Evolutionary conservation across 2,113 vertebrate genomes (phyloP), one percentile per base, ranked within the genome.

Genomic region (Symphodus melops): DNA sequence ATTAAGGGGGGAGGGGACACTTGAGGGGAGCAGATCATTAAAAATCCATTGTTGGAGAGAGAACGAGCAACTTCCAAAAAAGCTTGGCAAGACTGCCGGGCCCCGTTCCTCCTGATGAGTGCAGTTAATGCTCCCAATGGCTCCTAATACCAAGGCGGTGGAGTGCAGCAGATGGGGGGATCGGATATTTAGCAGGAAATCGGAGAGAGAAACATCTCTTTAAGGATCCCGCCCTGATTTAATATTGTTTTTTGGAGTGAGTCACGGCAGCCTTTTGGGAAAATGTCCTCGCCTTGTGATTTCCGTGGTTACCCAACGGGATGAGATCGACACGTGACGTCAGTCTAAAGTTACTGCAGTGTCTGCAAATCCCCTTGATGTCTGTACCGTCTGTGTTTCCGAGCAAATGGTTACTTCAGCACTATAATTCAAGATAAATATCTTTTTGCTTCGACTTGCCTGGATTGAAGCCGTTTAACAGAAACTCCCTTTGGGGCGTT

Each of bases 21-120:
- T 48, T 25, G 46, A 33, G 20, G 19, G 52, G 63, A 5, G 16
- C 44, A 10, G 49, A 74, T 92, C 87, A 91, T 93, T 91, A 89
- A 92, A 91, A 90, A 86, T 83, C 85, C 72, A 90, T 91, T 84
- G 82, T 88, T 86, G n/a, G n/a, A 72, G 73, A 85, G 75, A 54
- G 75, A 80, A 75, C 46, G n/a, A 73, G 53, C 67, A 52, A 84
- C 89, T 89, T 92, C 77, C n/a, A n/a, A n/a, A 90, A 91, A 91
- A 86, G 70, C 79, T 74, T 82, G 75, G 84, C 68, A 72, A 82
- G 75, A 81, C 83, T 66, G 60, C 59, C 56, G 41, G 75, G 54
- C 81, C 62, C 54, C 48, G n/a, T n/a, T 8, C 82, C 81, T 86
- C 83, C 78, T 85, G 87, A 78, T 68, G 85, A 89, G 85, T 67